phyloP scores from a whole-genome alignment of 2,113 vertebrate species.

The Glaucomys volans region DNA sequence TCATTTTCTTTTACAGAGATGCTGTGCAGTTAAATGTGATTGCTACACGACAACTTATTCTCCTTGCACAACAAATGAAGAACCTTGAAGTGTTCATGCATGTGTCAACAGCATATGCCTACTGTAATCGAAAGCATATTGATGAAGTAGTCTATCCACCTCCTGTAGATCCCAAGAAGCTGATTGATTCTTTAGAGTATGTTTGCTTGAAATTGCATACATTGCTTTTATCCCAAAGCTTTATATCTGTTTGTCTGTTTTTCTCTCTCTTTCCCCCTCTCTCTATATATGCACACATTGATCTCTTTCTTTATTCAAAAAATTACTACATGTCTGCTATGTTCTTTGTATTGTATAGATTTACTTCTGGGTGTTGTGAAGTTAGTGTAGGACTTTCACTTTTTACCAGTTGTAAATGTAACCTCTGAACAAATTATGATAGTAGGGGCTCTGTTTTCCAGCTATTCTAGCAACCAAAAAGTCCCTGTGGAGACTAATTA shows the following conservation, averaged over 20 bases:
- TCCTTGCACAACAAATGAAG: constrained; percentile 94
- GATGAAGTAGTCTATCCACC: constrained; percentile 96
- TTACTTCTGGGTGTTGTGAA: not conserved
- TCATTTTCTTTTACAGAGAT: constrained; percentile 88
- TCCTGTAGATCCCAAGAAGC: constrained; percentile 95
- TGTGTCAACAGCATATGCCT: constrained; percentile 97
- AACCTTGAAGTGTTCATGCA: constrained; percentile 96
- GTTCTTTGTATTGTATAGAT: not conserved
- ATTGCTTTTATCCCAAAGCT: constrained; percentile 45
- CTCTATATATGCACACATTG: not conserved
- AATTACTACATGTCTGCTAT: not conserved
- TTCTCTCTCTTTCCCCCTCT: not conserved
- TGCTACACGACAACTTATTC: constrained; percentile 94
- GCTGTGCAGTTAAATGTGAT: constrained; percentile 97
- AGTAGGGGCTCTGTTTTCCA: not conserved
- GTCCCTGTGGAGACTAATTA: not conserved
- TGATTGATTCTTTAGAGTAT: constrained; percentile 97
- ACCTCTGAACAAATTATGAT: constrained; percentile 28
- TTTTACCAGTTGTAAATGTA: not conserved
- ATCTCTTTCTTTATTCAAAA: constrained; percentile 21
- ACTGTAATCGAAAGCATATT: constrained; percentile 96
- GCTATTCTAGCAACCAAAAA: not conserved
- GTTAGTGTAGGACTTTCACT: constrained; percentile 8
- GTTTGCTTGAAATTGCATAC: constrained; percentile 75
- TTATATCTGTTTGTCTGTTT: constrained; percentile 38